Conservation (phyloP, 2,888 invertebrate genomes). For the Drosophila parthenogenetica region DNA sequence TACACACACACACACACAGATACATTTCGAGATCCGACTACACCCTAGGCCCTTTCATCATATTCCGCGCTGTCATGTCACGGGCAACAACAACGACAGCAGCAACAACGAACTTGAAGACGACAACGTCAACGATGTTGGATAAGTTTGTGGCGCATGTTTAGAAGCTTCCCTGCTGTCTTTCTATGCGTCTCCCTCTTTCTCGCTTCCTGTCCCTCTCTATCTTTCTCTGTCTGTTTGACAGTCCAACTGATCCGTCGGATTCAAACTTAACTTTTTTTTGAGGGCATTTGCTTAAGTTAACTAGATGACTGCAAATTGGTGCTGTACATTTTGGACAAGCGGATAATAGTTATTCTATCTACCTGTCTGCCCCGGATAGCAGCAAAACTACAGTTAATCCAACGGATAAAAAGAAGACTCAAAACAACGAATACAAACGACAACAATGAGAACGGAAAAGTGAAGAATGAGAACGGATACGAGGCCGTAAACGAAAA, state of each 20-base stretch:
- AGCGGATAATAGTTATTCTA: conserved; percentile 24
- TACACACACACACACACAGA: conserved; percentile 39
- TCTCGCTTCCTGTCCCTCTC: not conserved
- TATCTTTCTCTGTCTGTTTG: conserved; percentile 17
- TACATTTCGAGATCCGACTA: conserved; percentile 49
- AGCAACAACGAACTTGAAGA: conserved; percentile 34
- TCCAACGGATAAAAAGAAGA: conserved; percentile 19
- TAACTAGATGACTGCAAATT: conserved; percentile 49
- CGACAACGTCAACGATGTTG: conserved; percentile 77
- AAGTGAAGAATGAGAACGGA: conserved; percentile 3
- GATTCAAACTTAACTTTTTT: conserved; percentile 28
- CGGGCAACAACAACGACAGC: conserved; percentile 53
- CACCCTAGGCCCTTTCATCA: conserved; percentile 78
- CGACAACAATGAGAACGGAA: conserved; percentile 9
- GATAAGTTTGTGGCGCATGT: conserved; percentile 77
- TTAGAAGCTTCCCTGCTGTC: conserved; percentile 52
- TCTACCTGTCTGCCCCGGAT: conserved; percentile 6
- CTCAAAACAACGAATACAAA: not conserved
- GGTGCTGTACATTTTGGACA: conserved; percentile 27
- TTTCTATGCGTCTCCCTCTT: not conserved
- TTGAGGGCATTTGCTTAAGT: conserved; percentile 15
- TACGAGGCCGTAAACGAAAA: conserved; percentile 23
- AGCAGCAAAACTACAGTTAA: conserved; percentile 13
- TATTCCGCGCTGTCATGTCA: conserved; percentile 82
- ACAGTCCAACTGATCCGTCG: conserved; percentile 42